Evolutionary conservation across 2,888 invertebrate genomes (phyloP), one percentile per base, ranked within the genome.

Genomic region (Drosophila nigritarsus): DNA sequence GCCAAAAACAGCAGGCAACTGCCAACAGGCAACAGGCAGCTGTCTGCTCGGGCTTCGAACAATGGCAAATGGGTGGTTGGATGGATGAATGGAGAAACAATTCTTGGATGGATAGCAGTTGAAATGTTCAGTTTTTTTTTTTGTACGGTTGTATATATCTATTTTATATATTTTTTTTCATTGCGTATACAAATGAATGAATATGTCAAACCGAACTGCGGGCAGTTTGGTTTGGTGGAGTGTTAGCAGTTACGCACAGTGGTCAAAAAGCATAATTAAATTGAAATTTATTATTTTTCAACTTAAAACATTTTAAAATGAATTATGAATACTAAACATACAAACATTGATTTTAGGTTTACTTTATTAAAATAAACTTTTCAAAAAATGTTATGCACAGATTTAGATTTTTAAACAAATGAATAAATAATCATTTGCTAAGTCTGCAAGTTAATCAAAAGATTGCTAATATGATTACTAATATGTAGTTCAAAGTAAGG

Each of bases 111-210:
- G 74, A 74, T 78, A 71, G 72, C 82, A 70, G 65, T 86, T 71
- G 71, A 70, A 77, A 75, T 77, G 66, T 59, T 70, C 73, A 60
- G 61, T 54, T 83, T 64, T 80, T 65, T 53, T 42, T 38, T 34
- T 49, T 15, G 34, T 24, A n/a, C n/a, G n/a, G n/a, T 34, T 20
- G 18, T 29, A 38, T 65, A 45, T 15, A 45, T 45, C 3, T 45
- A 45, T 20, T 32, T 32, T 30, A 0, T 58, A n/a, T n/a, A n/a
- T 64, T 62, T 62, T 42, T 64, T 48, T 65, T 45, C 72, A 69
- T 65, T 82, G 87, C 85, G 80, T 89, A 81, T 84, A 90, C 89
- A 87, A 89, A 90, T 90, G 89, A 89, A 87, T 87, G 89, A 80
- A 87, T 89, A 87, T 87, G 89, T 87, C 89, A 90, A 90, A 71